Evolutionary conservation across 2,797 vertebrate species (phyloP), one percentile per base, ranked within the genome.

Genomic region (Hapalemur alaotrensis): DNA sequence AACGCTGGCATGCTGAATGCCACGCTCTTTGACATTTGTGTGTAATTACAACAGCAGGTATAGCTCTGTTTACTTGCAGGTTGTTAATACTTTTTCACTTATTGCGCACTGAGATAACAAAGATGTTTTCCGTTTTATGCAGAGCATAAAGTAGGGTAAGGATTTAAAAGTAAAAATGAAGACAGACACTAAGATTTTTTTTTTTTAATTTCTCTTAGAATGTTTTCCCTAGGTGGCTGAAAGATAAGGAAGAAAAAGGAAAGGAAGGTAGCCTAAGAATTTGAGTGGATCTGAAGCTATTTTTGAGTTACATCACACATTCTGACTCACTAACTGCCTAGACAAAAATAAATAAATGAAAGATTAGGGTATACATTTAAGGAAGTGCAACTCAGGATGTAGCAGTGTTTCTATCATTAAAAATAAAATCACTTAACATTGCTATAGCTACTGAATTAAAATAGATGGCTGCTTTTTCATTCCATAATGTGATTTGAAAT

Each of bases 401-500:
- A 76, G 89, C 63, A 1, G 1, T 35, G 57, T 91, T 88, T 25
- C 72, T 87, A 25, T 94, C 57, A n/a, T 76, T 80, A 85, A 81
- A 95, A 96, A 85, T 79, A 89, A 88, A 95, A 81, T 50, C 85
- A 69, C 63, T 94, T 85, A 85, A n/a, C 38, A 48, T 84, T 50
- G 35, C 91, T 32, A 10, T 76, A 61, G 43, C 15, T 50, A 78
- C 81, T 73, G 70, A 75, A 93, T 93, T 85, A 63, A 96, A 94
- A 95, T 89, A 82, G 81, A 88, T 85, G 59, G 35, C 89, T 91
- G 59, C 67, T 85, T 84, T 89, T 83, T 89, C 89, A 79, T 83
- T 92, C 57, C 63, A 46, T 97, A 96, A 97, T 96, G 35, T 38
- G 90, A 69, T 97, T 91, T 94, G 86, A 97, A 96, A 96, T 94